phyloP scores from a whole-genome alignment of 2,888 invertebrate species.

The Griposia aprilina region DNA sequence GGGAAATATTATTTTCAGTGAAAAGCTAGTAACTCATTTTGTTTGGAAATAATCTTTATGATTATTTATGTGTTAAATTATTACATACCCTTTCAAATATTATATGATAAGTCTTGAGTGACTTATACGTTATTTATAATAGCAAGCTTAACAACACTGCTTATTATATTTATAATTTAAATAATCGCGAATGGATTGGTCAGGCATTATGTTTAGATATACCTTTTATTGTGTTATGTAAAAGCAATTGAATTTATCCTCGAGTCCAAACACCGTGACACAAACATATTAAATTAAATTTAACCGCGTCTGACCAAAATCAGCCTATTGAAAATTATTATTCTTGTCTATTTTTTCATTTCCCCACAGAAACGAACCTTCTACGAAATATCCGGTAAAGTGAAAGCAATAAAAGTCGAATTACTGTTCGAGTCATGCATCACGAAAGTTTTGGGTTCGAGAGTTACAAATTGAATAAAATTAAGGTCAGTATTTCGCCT shows the following conservation, averaged over 20 bases:
- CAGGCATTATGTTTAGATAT: not conserved
- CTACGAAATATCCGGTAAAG: conserved; percentile 78
- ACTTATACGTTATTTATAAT: conserved; percentile 8
- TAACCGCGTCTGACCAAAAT: conserved; percentile 64
- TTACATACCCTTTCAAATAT: conserved; percentile 18
- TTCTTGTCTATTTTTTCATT: conserved; percentile 72
- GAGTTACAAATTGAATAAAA: conserved; percentile 89
- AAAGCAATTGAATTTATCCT: conserved; percentile 23
- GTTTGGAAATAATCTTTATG: not conserved
- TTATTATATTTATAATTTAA: conserved; percentile 29
- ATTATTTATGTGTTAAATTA: not conserved
- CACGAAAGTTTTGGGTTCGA: conserved; percentile 88
- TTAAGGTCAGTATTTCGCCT: conserved; percentile 81
- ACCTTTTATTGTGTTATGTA: conserved; percentile 25
- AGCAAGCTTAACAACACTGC: not conserved
- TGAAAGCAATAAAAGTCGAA: conserved; percentile 88
- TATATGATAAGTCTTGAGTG: conserved; percentile 5
- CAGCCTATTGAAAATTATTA: conserved; percentile 70
- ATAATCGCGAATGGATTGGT: conserved; percentile 15
- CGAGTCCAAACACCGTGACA: conserved; percentile 18
- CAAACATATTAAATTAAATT: conserved; percentile 17
- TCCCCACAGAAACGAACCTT: conserved; percentile 78
- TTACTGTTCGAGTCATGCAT: conserved; percentile 88
- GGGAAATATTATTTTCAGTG: not conserved
- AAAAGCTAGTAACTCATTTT: not conserved